These are phyloP conservation scores for Lacerta bilineata DNA, from an alignment of 2,797 vertebrate species.

Conservation along the genomic window DNA sequence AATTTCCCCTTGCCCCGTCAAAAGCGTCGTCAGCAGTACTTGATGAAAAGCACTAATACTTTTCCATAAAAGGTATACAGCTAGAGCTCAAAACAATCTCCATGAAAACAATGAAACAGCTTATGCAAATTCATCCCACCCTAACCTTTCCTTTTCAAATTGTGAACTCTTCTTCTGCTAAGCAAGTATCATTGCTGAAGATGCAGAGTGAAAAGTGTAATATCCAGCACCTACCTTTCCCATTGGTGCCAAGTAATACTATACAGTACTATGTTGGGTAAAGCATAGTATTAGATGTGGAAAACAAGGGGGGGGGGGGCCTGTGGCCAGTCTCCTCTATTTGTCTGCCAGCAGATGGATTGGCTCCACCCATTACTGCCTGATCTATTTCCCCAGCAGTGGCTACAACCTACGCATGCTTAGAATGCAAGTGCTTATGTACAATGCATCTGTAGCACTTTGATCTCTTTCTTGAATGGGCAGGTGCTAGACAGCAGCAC, in stretches of 20 bases:
- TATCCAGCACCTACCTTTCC: background rate
- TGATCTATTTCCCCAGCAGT: background rate
- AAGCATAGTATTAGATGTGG: background rate
- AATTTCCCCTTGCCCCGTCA: too few species aligned
- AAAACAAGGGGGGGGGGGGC: background rate
- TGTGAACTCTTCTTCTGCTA: background rate
- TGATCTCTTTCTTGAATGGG: background rate
- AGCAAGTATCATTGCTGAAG: background rate
- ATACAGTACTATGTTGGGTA: background rate
- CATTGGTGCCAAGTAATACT: background rate
- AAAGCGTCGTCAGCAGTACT: background rate
- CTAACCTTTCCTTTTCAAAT: background rate
- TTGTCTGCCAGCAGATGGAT: background rate
- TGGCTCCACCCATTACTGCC: background rate
- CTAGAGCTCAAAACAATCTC: background rate
- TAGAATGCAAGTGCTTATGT: background rate
- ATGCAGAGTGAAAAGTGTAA: background rate
- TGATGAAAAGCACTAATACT: background rate
- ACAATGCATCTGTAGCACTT: background rate
- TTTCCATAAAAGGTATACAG: background rate
- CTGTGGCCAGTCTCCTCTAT: background rate
- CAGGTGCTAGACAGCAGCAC: background rate
- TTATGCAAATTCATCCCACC: background rate
- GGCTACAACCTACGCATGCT: background rate
- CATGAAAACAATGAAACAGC: background rate